Conservation (phyloP, 2,888 invertebrate species). For the Chorisops tibialis region DNA sequence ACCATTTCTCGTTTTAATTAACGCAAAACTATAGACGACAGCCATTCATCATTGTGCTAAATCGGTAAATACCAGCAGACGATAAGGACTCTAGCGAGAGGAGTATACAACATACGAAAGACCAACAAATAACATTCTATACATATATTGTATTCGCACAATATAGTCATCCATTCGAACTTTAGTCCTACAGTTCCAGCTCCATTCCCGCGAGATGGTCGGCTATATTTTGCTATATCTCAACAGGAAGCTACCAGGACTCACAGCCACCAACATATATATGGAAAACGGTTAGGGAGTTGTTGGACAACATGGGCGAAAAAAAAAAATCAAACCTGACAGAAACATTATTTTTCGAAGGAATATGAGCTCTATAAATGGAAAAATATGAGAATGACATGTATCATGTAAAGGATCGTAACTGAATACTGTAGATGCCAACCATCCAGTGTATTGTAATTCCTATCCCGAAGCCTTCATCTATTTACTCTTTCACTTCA, state of each 20-base stretch:
- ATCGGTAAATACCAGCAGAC: conserved; percentile 26
- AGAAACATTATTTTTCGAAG: conserved; percentile 32
- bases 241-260: no score
- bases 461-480: no score
- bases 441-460: no score
- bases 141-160: no score
- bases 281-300: not conserved
- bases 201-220: no score
- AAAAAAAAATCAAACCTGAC: conserved; percentile 30
- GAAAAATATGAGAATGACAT: conserved; percentile 32
- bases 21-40: conserved; percentile 31
- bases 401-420: conserved; percentile 21
- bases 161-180: no score
- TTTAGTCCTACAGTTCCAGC: no score
- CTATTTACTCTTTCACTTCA: no score
- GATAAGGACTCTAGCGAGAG: conserved; percentile 16
- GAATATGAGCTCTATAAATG: conserved; percentile 31
- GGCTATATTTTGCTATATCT: no score
- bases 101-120: not conserved
- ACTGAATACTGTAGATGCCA: no score
- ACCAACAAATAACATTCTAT: not conserved
- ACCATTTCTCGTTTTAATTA: conserved; percentile 33
- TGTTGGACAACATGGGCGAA: conserved; percentile 5
- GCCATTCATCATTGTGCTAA: conserved; percentile 30
- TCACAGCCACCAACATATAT: no score